Evolutionary conservation across 2,888 invertebrate genomes (phyloP).

Genomic region (Drosophila trichaetosa): DNA sequence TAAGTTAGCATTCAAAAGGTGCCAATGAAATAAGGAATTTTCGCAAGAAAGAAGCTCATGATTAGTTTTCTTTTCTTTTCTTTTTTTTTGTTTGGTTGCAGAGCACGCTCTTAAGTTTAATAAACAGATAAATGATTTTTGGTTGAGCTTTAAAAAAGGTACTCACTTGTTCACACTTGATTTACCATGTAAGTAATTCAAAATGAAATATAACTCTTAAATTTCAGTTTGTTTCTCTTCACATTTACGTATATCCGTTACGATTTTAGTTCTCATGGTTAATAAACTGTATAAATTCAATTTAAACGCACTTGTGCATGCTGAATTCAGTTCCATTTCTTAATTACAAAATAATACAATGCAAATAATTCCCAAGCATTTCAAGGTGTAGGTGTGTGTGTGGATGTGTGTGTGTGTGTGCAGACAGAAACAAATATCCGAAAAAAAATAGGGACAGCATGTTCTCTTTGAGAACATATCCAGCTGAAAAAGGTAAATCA

Average conservation of each 20-base stretch:
- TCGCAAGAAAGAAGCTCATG: constrained; percentile 62
- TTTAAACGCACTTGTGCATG: constrained; percentile 68
- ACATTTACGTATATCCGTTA: constrained; percentile 82
- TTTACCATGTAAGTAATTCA: constrained; percentile 16
- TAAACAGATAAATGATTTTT: constrained; percentile 35
- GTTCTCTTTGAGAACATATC: constrained; percentile 36
- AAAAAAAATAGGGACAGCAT: neutral
- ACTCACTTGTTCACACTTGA: constrained; percentile 40
- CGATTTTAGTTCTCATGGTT: constrained; percentile 52
- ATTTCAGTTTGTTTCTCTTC: constrained; percentile 75
- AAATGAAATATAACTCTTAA: constrained; percentile 63
- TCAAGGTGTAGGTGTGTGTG: neutral
- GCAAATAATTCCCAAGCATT: constrained; percentile 20
- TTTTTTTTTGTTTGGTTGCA: neutral
- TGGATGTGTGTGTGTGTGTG: neutral
- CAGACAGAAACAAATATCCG: neutral
- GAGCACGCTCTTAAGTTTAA: constrained; percentile 20
- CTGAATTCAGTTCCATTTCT: constrained; percentile 74
- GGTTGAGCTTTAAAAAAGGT: constrained; percentile 52
- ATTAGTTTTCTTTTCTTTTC: neutral
- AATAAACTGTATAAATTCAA: constrained; percentile 78
- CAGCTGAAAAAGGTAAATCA: constrained; percentile 31
- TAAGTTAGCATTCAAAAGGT: constrained; percentile 28
- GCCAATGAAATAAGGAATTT: constrained; percentile 45
- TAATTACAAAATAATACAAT: constrained; percentile 31